Percentiles rank a stretch among this genome's conserved stretches.
Evolutionary conservation across 1,140 invertebrate species (phyloP).

Genomic region (Sminthurinus signatus): DNA sequence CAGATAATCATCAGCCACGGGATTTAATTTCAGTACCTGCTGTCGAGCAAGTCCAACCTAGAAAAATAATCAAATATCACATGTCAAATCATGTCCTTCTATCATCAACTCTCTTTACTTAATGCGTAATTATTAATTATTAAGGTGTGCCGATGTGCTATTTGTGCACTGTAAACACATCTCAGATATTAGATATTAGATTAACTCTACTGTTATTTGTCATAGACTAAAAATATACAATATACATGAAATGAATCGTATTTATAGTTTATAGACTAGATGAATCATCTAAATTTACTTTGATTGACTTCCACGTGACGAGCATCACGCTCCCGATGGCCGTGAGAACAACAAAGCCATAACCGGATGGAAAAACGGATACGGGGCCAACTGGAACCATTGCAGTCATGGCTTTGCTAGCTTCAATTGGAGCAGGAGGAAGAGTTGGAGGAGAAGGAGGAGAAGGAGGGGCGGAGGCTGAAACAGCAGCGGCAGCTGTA

Average conservation of each 20-base stretch:
- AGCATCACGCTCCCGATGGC: slow-evolving; percentile 45
- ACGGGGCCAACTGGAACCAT: background rate
- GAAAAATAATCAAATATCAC: too few relatives aligned
- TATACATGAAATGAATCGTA: background rate
- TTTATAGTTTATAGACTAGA: background rate
- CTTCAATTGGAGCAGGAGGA: too few relatives aligned
- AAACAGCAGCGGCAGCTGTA: background rate
- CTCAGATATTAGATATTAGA: background rate
- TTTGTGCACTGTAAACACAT: background rate
- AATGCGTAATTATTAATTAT: background rate
- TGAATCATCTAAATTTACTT: slow-evolving; percentile 32
- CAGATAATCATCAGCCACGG: too few relatives aligned
- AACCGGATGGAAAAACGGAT: slow-evolving; percentile 41
- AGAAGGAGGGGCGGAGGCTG: background rate
- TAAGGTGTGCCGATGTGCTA: background rate
- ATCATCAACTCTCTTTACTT: background rate
- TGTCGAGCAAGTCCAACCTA: too few relatives aligned
- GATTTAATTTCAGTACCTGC: too few relatives aligned
- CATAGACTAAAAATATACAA: background rate
- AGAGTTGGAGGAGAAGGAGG: background rate
- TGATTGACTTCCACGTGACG: slow-evolving; percentile 44
- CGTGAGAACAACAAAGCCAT: slow-evolving; percentile 46
- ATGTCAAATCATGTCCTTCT: too few relatives aligned
- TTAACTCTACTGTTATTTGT: background rate
- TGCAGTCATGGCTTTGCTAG: too few relatives aligned